These are phyloP conservation scores for Akabosia matsudoensis DNA, from an alignment of 1,140 invertebrate species.

Conservation along the genomic window DNA sequence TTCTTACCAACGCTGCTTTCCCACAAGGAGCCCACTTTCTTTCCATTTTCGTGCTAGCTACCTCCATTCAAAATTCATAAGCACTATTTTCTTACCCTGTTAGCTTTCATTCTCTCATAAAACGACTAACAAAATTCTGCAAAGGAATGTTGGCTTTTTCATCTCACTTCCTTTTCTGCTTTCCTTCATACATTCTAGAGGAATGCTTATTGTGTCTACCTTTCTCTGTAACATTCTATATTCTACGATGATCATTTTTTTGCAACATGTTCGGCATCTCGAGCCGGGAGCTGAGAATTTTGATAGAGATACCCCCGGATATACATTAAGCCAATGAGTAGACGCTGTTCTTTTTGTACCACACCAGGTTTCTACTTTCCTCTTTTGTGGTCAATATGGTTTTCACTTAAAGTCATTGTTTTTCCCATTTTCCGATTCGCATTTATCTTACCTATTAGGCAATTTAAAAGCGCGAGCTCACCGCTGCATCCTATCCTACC, in stretches of 20 bases:
- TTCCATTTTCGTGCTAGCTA: slow-evolving; percentile 18
- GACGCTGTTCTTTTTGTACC: not conserved
- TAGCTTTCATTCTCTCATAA: not conserved
- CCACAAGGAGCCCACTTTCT: not conserved
- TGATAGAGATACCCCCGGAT: too few relatives aligned
- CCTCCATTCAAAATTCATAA: slow-evolving; percentile 26
- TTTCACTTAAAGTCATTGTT: slow-evolving; percentile 21
- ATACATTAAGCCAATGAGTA: too few relatives aligned
- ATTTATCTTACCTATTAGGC: not conserved
- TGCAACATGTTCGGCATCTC: too few relatives aligned
- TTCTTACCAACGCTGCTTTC: too few relatives aligned
- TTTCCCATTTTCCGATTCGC: not conserved
- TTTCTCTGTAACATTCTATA: not conserved
- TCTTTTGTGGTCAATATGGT: slow-evolving; percentile 7
- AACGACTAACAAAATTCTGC: slow-evolving; percentile 6
- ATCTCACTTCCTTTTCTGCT: not conserved
- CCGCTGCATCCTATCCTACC: not conserved
- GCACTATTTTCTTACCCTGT: not conserved
- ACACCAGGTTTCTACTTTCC: not conserved
- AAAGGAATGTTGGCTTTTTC: not conserved
- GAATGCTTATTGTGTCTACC: not conserved
- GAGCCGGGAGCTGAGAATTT: too few relatives aligned
- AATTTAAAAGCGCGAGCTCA: not conserved
- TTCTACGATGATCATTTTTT: too few relatives aligned
- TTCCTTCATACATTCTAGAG: too few relatives aligned